Base-by-base conservation (phyloP, 2,888 invertebrate genomes). In the Marasmarcha lunaedactyla region DNA sequence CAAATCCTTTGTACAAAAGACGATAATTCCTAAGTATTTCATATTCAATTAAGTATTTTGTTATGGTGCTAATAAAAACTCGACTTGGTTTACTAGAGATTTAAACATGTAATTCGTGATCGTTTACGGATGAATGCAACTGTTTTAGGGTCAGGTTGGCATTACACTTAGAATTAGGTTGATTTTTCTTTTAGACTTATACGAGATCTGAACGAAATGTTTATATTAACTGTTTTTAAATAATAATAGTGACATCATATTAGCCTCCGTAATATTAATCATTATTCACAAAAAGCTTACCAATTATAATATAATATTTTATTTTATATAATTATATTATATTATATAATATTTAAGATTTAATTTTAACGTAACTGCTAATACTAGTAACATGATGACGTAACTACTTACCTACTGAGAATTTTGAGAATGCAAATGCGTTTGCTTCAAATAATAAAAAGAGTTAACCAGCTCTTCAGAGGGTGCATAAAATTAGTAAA, bases 21-120 rank as follows among this genome's bases (percentile, higher is more conserved):
- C 60, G 71, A 59, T 81, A 84, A 83, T 76, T 63, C 83, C 73
- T 59, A 55, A 57, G 65, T 79, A 85, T 87, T 88, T 86, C 86
- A 87, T 88, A 88, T 89, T 89, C 88, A 88, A 89, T 88, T 88
- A 88, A 87, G 87, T 87, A 86, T 78, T 81, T 72, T 74, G 74
- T 71, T 55, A 63, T 65, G 73, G 72, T 71, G 63, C 59, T n/a
- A n/a, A 72, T 87, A 86, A 86, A 86, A 87, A 86, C 83, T 13
- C 85, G 85, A 87, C 81, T 55, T 66, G 67, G 64, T 69, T 72
- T 63, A 58, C 55, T 63, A 63, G 63, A 48, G 51, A 43, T 51
- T 47, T 50, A 42, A 44, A 51, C 52, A 43, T 50, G 41, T 55
- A 48, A 49, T n/a, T n/a, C n/a, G 48, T 52, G 49, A 46, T 34